Percentiles rank a stretch among this genome's conserved stretches.
phyloP scores from a whole-genome alignment of 37 sponge, comb jelly and placozoan genomes.

The Spongilla lacustris region DNA sequence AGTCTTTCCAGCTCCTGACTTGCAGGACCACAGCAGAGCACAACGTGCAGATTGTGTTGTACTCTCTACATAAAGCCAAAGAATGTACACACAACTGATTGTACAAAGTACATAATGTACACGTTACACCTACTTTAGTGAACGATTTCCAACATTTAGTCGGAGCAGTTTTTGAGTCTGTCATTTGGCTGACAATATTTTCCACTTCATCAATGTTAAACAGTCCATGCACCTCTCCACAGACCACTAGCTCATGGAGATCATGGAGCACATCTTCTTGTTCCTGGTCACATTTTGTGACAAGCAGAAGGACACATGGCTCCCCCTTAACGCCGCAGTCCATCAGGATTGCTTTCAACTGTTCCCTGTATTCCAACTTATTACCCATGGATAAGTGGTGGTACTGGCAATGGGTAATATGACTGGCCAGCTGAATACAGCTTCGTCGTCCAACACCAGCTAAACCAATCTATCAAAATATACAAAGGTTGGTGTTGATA shows the following conservation, averaged over 20 bases:
- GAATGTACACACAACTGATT: no score
- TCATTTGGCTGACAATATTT: conserved; percentile 23
- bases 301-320: conserved; percentile 6
- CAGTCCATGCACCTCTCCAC: conserved; percentile 46
- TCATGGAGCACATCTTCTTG: conserved; percentile 37
- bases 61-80: conserved; percentile 19
- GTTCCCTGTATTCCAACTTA: conserved; percentile 29
- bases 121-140: neutral
- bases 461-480: conserved; percentile 36
- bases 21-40: conserved; percentile 51
- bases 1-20: conserved; percentile 21
- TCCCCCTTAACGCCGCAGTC: conserved; percentile 39
- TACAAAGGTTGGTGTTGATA: neutral
- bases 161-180: neutral
- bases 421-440: conserved; percentile 45
- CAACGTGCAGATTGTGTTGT: conserved; percentile 47
- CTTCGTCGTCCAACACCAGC: conserved; percentile 57
- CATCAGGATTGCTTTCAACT: conserved; percentile 45
- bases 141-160: neutral
- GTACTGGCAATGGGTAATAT: conserved; percentile 43
- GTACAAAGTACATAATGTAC: no score
- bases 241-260: conserved; percentile 41
- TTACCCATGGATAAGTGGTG: conserved; percentile 36
- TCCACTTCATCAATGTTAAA: conserved; percentile 68
- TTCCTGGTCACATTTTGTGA: conserved; percentile 18